Base-by-base conservation (phyloP, 2,888 invertebrate species). In the Lycia hirtaria region DNA sequence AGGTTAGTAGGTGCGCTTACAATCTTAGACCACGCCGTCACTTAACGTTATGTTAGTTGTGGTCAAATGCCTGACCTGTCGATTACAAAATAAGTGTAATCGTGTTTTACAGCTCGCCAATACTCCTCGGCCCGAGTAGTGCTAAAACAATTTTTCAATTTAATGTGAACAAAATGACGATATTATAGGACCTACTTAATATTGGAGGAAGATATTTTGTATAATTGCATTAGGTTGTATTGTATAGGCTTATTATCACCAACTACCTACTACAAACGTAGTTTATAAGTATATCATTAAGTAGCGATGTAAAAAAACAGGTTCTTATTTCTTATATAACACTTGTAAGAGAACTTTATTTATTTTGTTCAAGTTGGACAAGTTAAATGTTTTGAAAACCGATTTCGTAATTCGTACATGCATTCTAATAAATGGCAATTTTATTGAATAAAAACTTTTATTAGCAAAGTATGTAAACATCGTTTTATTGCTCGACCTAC, bases 181-280 rank as follows among this genome's bases (percentile, higher is more conserved):
- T 86, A 83, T 83, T 84, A 83, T 84, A 85, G 56, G 81, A 83
- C 83, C 75, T 87, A 86, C 72, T 74, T 76, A 76, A 78, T 78
- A 89, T 75, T 77, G 76, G 75, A 79, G 80, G 77, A 83, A 74
- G 76, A 85, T 90, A 88, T 88, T 90, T 89, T 90, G 88, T 91
- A 89, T 87, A 87, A 89, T 90, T 88, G 83, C 83, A 78, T 87
- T 88, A 87, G 89, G 88, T 90, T 91, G 88, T 90, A 86, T 90
- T 91, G 88, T 90, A 86, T 89, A 88, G 84, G 82, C 80, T 83
- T 70, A 73, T 73, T 72, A 78, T 67, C n/a, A n/a, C n/a, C n/a
- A n/a, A n/a, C 60, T 67, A 81, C 78, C 78, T 79, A 79, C 80
- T 74, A 60, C 68, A 54, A 72, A 73, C 72, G 76, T 85, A 86